Percentiles rank a stretch among this genome's conserved stretches.
phyloP scores from a whole-genome alignment of 53 echinoderm and acorn worm genomes.

The Hippasteria phrygiana region DNA sequence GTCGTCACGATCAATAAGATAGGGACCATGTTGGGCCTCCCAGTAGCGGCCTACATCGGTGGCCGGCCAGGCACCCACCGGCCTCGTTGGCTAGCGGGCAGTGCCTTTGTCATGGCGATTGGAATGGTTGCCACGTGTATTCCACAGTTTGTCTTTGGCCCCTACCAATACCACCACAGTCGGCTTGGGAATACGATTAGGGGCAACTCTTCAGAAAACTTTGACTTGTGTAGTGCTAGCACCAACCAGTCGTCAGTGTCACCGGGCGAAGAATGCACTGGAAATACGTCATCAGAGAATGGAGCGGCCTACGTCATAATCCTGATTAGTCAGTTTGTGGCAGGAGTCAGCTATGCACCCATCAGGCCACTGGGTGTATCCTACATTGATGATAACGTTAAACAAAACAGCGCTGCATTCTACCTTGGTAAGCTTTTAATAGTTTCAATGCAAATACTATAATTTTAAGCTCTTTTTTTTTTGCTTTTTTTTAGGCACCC shows the following conservation, averaged over 20 bases:
- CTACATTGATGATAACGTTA: constrained; percentile 77
- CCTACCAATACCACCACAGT: constrained; percentile 53
- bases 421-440: constrained; percentile 60
- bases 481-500: too few relatives aligned
- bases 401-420: constrained; percentile 65
- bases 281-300: not conserved
- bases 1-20: constrained; percentile 74
- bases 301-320: constrained; percentile 67
- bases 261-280: not conserved
- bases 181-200: not conserved
- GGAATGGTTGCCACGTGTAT: constrained; percentile 67
- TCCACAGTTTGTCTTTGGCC: constrained; percentile 71
- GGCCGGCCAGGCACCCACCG: constrained; percentile 64
- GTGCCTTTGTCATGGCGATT: constrained; percentile 65
- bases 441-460: not conserved
- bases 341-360: constrained; percentile 74
- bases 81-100: constrained; percentile 71
- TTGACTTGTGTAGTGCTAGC: not conserved
- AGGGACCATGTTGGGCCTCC: constrained; percentile 62
- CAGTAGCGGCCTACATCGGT: constrained; percentile 72
- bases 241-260: not conserved
- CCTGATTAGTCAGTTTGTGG: constrained; percentile 64
- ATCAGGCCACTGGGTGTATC: constrained; percentile 74
- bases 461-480: not conserved
- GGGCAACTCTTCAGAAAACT: not conserved